Conservation (phyloP, 2,888 invertebrate genomes). For the Psylliodes chrysocephalus region DNA sequence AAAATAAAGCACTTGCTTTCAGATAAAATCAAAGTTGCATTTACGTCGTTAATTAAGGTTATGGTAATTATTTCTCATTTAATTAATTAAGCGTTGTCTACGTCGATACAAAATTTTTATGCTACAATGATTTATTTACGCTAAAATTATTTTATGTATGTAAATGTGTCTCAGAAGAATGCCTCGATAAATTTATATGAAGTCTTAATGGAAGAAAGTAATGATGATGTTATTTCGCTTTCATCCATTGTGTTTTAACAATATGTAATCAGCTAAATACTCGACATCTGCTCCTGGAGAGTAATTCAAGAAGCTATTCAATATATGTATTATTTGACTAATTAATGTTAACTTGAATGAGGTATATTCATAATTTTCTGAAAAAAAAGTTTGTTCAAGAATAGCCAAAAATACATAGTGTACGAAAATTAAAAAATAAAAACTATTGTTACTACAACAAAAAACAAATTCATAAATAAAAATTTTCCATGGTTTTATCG, state of each 20-base stretch:
- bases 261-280: constrained; percentile 18
- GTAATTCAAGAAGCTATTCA: background rate
- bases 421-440: too few relatives aligned
- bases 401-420: too few relatives aligned
- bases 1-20: constrained; percentile 13
- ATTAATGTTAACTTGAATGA: too few relatives aligned
- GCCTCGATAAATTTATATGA: background rate
- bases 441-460: too few relatives aligned
- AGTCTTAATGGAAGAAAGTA: constrained; percentile 19
- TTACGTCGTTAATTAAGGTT: constrained; percentile 39
- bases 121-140: constrained; percentile 29
- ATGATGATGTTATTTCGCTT: constrained; percentile 20
- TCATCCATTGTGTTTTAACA: constrained; percentile 22
- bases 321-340: too few relatives aligned
- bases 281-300: background rate
- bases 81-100: constrained; percentile 37
- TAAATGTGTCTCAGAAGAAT: constrained; percentile 2
- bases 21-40: constrained; percentile 25
- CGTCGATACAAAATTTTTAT: constrained; percentile 35
- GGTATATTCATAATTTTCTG: too few relatives aligned
- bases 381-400: too few relatives aligned
- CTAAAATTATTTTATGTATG: constrained; percentile 13
- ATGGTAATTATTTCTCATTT: constrained; percentile 40
- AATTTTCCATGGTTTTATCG: too few relatives aligned
- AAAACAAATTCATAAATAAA: too few relatives aligned